A percentile compares a stretch with the other conserved stretches of the same genome.
These are phyloP conservation scores for Actinia equina DNA, from an alignment of 64 coral and sea anemone genomes.

Conservation along the genomic window DNA sequence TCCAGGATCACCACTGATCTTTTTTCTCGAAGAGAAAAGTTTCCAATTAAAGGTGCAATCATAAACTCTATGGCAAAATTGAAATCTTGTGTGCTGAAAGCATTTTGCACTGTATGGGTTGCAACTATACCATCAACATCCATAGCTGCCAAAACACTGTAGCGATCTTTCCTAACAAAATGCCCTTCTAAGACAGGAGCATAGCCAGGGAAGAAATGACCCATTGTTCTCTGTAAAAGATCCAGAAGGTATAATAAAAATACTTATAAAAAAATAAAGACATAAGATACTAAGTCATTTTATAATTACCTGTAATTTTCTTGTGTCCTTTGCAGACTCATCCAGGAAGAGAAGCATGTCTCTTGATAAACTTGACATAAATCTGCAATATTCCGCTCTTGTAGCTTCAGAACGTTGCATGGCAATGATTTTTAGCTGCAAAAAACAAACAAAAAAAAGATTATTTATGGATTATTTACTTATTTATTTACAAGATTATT, in stretches of 20 bases:
- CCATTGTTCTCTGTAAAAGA: slow-evolving; percentile 36
- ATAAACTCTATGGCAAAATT: slow-evolving; percentile 29
- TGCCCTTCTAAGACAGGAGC: slow-evolving; percentile 9
- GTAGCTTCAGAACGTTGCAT: slow-evolving; percentile 20
- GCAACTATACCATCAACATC: slow-evolving; percentile 27
- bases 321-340: slow-evolving; percentile 37
- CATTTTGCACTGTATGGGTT: slow-evolving; percentile 29
- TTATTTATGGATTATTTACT: no score
- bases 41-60: slow-evolving; percentile 32
- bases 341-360: slow-evolving; percentile 50
- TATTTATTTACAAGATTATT: no score
- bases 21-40: slow-evolving; percentile 25
- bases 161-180: slow-evolving; percentile 23
- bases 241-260: no score
- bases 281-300: no score
- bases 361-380: slow-evolving; percentile 7
- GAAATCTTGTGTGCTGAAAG: slow-evolving; percentile 27
- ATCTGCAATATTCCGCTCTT: slow-evolving; percentile 28
- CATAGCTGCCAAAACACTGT: slow-evolving; percentile 38
- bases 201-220: slow-evolving; percentile 17
- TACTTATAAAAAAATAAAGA: not conserved
- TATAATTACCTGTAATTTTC: not conserved
- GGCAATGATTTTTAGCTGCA: slow-evolving; percentile 34
- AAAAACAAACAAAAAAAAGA: not conserved
- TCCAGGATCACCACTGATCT: slow-evolving; percentile 44